Percentiles rank a stretch among this genome's conserved stretches.
phyloP scores from a whole-genome alignment of 2,113 vertebrate species.

The Corythornis cristatus region DNA sequence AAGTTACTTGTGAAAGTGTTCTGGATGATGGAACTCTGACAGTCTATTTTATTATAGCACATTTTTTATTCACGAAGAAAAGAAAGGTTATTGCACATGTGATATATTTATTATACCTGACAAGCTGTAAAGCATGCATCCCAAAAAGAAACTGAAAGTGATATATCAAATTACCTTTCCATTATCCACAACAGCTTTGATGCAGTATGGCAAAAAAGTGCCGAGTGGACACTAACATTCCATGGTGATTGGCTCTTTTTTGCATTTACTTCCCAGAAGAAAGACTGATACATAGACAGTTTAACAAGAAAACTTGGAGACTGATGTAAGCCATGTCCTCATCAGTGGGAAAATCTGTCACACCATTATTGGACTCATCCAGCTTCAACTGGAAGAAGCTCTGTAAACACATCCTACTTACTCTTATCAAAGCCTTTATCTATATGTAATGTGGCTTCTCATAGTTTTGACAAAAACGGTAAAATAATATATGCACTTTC shows the following conservation, averaged over 20 bases:
- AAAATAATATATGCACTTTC: neutral
- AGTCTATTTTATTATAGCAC: conserved; percentile 7
- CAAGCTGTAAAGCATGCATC: neutral
- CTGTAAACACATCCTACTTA: neutral
- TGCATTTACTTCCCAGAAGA: neutral
- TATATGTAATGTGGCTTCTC: neutral
- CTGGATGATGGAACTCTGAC: neutral
- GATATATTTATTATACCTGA: conserved; percentile 14
- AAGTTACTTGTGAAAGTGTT: neutral
- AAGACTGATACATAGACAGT: neutral
- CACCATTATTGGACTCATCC: accelerated
- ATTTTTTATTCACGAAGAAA: conserved; percentile 19
- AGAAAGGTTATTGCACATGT: conserved; percentile 20
- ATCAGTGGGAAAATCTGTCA: neutral
- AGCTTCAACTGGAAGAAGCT: neutral
- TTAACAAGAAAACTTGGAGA: neutral
- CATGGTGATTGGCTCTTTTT: neutral
- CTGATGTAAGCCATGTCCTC: neutral
- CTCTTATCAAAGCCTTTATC: neutral
- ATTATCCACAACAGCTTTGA: neutral
- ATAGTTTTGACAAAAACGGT: neutral
- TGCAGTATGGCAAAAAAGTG: neutral
- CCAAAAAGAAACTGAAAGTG: conserved; percentile 8
- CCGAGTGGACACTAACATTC: neutral
- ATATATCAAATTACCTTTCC: neutral